Base-by-base conservation (phyloP, 92 coral and sea anemone species). In the Palythoa heliodiscus region DNA sequence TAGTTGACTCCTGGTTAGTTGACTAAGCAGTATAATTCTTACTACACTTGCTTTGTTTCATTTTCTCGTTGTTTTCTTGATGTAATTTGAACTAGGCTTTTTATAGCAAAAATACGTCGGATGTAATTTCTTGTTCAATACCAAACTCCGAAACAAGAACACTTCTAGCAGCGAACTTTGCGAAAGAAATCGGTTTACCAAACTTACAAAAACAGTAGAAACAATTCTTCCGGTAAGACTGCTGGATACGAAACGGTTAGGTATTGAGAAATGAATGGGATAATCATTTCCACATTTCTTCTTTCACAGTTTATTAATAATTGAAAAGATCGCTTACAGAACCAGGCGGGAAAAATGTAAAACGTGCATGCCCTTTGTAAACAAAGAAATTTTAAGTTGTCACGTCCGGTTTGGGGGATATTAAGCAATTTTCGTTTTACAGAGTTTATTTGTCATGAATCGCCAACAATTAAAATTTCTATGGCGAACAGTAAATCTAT, bases 371-470 rank as follows among this genome's bases (percentile, higher is more conserved):
- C 61, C 72, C 57, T 64, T 43, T 77, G 10, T 2, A 66, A 61
- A 79, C 73, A 78, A 79, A 11, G 37, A 43, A 38, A 39, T 40
- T 23, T 58, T 11, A 11, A 77, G 82, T 20, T 76, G 82, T 77
- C 83, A 79, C 72, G 83, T 63, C 25, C 82, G 70, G 79, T 19
- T 19, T 19, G 47, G 39, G 15, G 54, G 77, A 6, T 54, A 14
- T 73, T 67, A 35, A 22, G 23, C 23, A 47, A 25, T 72, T 72
- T 43, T 40, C 22, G 10, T 23, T 47, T 10, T 72, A 72, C 14
- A 52, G 19, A 19, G 22, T 8, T 47, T 5, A 2, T 50, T 40
- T 19, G 53, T 23, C 22, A 72, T 24, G 40, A 2, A 50, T 25
- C 6, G 29, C 37, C 39, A 25, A 23, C 11, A 14, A 14, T 58